Evolutionary conservation across 1,140 invertebrate species (phyloP), one percentile per base, ranked within the genome.

Genomic region (Drosophila tristis): DNA sequence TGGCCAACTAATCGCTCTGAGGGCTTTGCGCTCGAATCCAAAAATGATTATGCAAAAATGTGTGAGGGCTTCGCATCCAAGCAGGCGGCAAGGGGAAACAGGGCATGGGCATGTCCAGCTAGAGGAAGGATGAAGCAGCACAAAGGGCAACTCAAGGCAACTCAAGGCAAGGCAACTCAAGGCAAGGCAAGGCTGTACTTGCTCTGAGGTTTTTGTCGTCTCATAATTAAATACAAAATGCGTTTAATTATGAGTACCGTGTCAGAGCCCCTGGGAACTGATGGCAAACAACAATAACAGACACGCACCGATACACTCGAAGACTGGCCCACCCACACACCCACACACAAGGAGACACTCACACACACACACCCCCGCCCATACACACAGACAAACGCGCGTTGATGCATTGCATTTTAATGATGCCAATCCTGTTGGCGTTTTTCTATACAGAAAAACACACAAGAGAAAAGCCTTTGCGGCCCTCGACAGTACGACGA

Each of bases 211-310:
- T 25, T 9, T 44, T 9, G 49, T 72, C 47, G 61, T 54, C 72
- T 42, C 71, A 59, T 75, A 75, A 75, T 75, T 75, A 75, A 75
- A 75, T 75, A 66, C 54, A 75, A 75, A 74, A 75, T 75, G 71
- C 72, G 72, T 65, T 75, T 75, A 75, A 75, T 75, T 75, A 75
- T 75, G 72, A 75, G 71, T 55, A 61, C 54, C 72, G 71, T 75
- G 71, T 75, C 54, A 45, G 71, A 13, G 60, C 61, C 49, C 54
- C 39, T 26, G 72, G 72, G 54, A 75, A 74, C 66, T 75, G 65
- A 75, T 74, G 70, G 63, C 39, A 45, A 58, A 65, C 61, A 74
- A 74, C 39, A 73, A 74, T 63, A 64, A 42, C 26, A 35, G 15
- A 15, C 31, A 20, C 31, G 23, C 51, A 53, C 51, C 39, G 15